Conservation (phyloP, 2,888 invertebrate genomes). For the Agelastica alni region DNA sequence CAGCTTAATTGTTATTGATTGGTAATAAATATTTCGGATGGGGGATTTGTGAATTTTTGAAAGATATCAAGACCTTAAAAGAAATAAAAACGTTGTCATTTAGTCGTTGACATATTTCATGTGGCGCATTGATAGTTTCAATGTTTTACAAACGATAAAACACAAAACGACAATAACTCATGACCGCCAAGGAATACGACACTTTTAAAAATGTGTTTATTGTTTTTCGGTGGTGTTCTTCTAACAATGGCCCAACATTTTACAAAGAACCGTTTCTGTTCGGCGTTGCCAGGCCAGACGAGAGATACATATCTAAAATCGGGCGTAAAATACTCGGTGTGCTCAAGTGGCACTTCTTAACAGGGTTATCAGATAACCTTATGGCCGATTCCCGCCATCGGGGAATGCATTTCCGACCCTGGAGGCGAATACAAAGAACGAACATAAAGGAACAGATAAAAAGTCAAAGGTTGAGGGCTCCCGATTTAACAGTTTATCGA, state of each 20-base stretch:
- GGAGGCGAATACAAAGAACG: constrained; percentile 34
- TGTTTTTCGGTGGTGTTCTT: constrained; percentile 19
- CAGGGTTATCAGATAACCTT: constrained; percentile 39
- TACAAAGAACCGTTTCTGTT: constrained; percentile 24
- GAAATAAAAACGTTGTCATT: no score
- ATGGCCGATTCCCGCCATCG: constrained; percentile 35
- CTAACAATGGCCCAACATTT: constrained; percentile 30
- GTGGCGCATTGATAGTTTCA: no score
- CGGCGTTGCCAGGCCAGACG: constrained; percentile 27
- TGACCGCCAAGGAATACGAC: background rate
- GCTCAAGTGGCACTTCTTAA: constrained; percentile 38
- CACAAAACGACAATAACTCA: no score
- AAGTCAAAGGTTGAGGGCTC: constrained; percentile 41
- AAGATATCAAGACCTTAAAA: no score
- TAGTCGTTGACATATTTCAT: no score
- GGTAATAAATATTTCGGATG: no score
- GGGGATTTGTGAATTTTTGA: no score
- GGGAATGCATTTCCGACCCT: constrained; percentile 36
- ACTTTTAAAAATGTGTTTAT: constrained; percentile 18
- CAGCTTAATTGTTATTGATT: no score
- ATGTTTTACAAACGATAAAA: no score
- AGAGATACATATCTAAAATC: constrained; percentile 42
- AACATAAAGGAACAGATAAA: constrained; percentile 42
- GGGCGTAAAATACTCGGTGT: constrained; percentile 39
- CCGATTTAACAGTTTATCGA: constrained; percentile 38